Conservation (phyloP, 2,113 vertebrate species). For the Pollimyrus isidori region DNA sequence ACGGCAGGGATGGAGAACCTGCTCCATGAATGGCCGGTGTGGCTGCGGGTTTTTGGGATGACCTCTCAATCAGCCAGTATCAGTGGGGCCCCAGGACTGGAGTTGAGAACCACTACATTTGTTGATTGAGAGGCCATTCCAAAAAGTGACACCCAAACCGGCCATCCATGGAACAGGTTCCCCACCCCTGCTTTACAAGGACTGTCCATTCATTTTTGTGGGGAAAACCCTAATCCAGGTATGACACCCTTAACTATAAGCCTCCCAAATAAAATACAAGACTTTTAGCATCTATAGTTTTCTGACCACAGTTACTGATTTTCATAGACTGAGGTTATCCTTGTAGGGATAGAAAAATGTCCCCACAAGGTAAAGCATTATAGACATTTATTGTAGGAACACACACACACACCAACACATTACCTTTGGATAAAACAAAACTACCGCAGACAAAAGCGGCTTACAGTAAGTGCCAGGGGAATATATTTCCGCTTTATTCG, state of each 20-base stretch:
- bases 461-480: conserved; percentile 44
- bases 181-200: too few species aligned
- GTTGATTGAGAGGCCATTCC: too few species aligned
- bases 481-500: conserved; percentile 4
- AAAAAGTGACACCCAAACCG: too few species aligned
- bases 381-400: background rate
- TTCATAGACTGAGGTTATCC: background rate
- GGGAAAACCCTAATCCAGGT: background rate
- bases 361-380: background rate
- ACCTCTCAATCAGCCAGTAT: too few species aligned
- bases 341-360: background rate
- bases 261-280: background rate
- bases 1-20: too few species aligned
- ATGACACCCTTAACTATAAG: background rate
- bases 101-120: too few species aligned
- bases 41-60: too few species aligned
- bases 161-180: too few species aligned
- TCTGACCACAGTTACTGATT: background rate
- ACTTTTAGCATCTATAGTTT: background rate
- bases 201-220: background rate
- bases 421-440: conserved; percentile 37
- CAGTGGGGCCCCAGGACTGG: too few species aligned
- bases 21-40: too few species aligned
- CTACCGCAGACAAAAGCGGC: conserved; percentile 50
- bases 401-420: background rate